These are phyloP conservation scores for Brachylomia viminalis DNA, from an alignment of 2,888 invertebrate species.

Conservation along the genomic window DNA sequence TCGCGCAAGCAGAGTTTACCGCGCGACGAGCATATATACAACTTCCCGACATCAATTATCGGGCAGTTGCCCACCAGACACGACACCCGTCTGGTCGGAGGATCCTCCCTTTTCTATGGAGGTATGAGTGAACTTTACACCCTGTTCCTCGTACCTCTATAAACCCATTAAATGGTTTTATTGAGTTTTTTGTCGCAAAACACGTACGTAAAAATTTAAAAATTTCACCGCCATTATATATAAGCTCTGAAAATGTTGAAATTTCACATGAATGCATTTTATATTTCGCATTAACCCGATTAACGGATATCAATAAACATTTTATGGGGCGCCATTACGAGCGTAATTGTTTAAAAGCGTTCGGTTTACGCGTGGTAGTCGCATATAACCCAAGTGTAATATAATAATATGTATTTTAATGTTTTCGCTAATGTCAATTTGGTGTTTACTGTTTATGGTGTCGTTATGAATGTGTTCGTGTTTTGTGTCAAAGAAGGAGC, in stretches of 20 bases:
- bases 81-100: too few species aligned
- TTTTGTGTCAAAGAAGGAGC: background rate
- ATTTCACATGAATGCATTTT: slow-evolving; percentile 44
- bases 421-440: slow-evolving; percentile 40
- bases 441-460: slow-evolving; percentile 25
- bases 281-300: slow-evolving; percentile 56
- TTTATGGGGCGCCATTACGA: slow-evolving; percentile 51
- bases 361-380: slow-evolving; percentile 54
- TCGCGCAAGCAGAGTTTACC: too few species aligned
- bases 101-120: too few species aligned
- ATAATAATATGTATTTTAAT: slow-evolving; percentile 52
- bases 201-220: background rate
- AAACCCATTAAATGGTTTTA: background rate
- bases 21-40: too few species aligned
- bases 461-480: slow-evolving; percentile 2
- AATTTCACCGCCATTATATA: background rate
- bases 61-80: too few species aligned
- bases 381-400: slow-evolving; percentile 36
- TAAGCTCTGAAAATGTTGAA: slow-evolving; percentile 31
- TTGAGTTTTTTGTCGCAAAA: background rate
- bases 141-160: too few species aligned
- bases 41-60: too few species aligned
- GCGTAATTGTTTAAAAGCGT: slow-evolving; percentile 82
- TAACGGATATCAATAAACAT: slow-evolving; percentile 64
- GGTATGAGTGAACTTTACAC: too few species aligned